Conservation (phyloP, 2,888 invertebrate genomes). For the Odontocolon sp. region DNA sequence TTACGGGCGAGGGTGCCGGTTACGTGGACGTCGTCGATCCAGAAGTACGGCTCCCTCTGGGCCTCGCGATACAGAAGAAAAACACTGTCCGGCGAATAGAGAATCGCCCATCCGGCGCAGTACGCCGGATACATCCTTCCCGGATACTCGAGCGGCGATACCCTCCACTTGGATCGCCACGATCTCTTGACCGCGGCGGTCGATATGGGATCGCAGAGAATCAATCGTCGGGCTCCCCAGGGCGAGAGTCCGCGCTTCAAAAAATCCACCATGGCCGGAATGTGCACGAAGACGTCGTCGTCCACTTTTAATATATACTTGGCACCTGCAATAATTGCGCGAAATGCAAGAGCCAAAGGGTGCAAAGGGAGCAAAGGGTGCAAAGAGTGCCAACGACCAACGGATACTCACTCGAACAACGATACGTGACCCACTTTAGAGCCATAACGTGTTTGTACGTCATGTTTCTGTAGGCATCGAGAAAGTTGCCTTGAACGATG, state of each 20-base stretch:
- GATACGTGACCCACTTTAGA: conserved; percentile 82
- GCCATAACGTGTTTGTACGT: conserved; percentile 84
- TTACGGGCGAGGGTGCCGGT: conserved; percentile 86
- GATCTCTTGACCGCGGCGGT: conserved; percentile 83
- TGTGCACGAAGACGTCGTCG: conserved; percentile 82
- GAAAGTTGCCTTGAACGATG: conserved; percentile 82
- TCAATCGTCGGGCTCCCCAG: conserved; percentile 84
- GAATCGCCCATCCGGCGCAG: conserved; percentile 88
- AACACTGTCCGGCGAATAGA: conserved; percentile 86
- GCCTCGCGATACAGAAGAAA: conserved; percentile 84
- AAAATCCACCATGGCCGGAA: conserved; percentile 78
- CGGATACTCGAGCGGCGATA: conserved; percentile 86
- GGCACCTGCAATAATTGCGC: conserved; percentile 71
- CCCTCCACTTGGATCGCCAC: conserved; percentile 89
- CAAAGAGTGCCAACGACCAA: conserved; percentile 7
- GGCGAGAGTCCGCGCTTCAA: conserved; percentile 83
- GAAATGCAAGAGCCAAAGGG: background rate
- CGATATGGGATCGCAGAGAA: conserved; percentile 84
- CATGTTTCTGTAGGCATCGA: conserved; percentile 83
- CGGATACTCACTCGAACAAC: conserved; percentile 78
- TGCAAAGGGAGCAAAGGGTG: too few species aligned
- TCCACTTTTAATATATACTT: conserved; percentile 81
- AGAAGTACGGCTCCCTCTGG: conserved; percentile 86
- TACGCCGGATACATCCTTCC: conserved; percentile 87
- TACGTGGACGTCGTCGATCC: conserved; percentile 92